Percentiles rank a stretch among this genome's conserved stretches.
Conservation (phyloP, 2,113 vertebrate genomes). For the Peromyscus californicus region DNA sequence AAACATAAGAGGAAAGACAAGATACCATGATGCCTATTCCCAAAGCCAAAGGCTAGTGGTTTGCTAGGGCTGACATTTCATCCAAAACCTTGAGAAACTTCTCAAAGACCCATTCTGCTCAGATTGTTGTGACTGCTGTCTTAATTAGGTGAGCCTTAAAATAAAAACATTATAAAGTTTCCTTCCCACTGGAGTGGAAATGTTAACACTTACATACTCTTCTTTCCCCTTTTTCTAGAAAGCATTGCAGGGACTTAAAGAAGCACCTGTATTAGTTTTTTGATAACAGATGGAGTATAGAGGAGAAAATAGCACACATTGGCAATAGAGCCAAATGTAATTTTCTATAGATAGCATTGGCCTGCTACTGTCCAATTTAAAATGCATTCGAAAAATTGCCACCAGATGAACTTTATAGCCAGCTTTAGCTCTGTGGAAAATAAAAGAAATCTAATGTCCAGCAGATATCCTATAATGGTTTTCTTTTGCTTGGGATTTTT, state of each 20-base stretch:
- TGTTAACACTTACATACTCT: slow-evolving; percentile 4
- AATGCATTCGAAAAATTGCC: slow-evolving; percentile 32
- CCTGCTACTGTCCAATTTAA: slow-evolving; percentile 53
- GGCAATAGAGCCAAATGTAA: slow-evolving; percentile 60
- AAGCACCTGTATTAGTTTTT: slow-evolving; percentile 62
- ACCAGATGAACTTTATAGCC: slow-evolving; percentile 44
- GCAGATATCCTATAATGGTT: not conserved
- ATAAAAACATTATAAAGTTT: slow-evolving; percentile 8
- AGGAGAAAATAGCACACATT: not conserved
- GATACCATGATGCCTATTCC: not conserved
- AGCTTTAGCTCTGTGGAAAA: slow-evolving; percentile 38
- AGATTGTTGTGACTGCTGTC: not conserved
- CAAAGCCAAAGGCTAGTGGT: not conserved
- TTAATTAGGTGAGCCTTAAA: slow-evolving; percentile 15
- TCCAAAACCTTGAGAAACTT: not conserved
- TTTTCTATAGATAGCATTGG: slow-evolving; percentile 63
- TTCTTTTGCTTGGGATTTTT: slow-evolving; percentile 51
- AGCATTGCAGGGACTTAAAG: slow-evolving; percentile 37
- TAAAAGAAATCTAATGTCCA: not conserved
- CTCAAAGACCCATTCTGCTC: not conserved
- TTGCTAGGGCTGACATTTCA: not conserved
- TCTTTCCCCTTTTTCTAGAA: slow-evolving; percentile 65
- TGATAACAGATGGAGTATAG: slow-evolving; percentile 59
- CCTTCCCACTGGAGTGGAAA: not conserved
- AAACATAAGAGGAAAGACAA: not conserved